Evolutionary conservation across 1,140 invertebrate species (phyloP), one percentile per base, ranked within the genome.

Genomic region (Ceratoteleas bidentatus): DNA sequence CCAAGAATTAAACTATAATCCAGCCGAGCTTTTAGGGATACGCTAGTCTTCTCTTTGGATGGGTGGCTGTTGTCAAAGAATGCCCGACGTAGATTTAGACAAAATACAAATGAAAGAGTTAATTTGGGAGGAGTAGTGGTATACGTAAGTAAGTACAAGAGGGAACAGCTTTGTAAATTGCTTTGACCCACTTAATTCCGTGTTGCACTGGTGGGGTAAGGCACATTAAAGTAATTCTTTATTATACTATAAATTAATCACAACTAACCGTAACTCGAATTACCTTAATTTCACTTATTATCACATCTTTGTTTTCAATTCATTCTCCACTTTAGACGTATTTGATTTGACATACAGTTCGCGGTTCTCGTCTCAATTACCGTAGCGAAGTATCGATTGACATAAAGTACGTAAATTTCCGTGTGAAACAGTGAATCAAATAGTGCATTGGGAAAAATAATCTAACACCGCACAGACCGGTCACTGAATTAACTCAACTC

Each of bases 91-190:
- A 61, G 52, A 61, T 50, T 73, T 73, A 68, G 49, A 24, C 61
- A 62, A 78, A 47, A 57, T 49, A 36, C 58, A 69, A 34, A 69
- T 64, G 50, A 68, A 61, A 62, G 32, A 52, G 34, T 66, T 76
- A 34, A 61, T 73, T 34, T 70, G 47, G 54, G 56, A 47, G 56
- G 57, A 68, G 14, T 66, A 72, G 47, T 58, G 49, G 33, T 73
- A 49, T 66, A 60, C 54, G 45, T 61, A 62, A 81, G 70, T 75
- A 81, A 81, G 65, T 75, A 75, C 64, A 50, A 68, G 34, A 64
- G 56, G 58, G 52, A 65, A 50, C 58, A 69, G 78, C 72, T 81
- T 75, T 73, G 66, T 81, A 75, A 74, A 75, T 75, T 58, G 66
- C 75, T 79, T 79, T 53, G n/a, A 66, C 58, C 47, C 13, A 72